These are phyloP conservation scores for Herpailurus yagouaroundi DNA, from an alignment of 2,113 vertebrate species.

Conservation along the genomic window DNA sequence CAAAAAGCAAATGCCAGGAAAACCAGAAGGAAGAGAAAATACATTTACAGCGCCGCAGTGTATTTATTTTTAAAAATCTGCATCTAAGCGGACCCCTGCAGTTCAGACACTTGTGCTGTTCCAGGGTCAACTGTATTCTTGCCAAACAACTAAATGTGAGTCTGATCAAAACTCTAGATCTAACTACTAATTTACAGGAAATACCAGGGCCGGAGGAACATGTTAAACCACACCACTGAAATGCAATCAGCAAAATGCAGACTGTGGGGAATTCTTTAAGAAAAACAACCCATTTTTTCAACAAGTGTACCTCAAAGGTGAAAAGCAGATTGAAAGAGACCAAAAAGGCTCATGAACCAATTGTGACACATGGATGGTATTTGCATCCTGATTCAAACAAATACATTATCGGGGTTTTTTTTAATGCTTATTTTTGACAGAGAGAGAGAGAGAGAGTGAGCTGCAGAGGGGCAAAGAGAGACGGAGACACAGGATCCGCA, in stretches of 20 bases:
- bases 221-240: neutral
- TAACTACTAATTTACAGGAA: slow-evolving; percentile 35
- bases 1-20: neutral
- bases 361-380: neutral
- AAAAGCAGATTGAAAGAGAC: neutral
- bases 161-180: slow-evolving; percentile 10
- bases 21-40: neutral
- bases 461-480: too few relatives aligned
- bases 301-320: neutral
- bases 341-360: neutral
- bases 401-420: neutral
- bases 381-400: neutral
- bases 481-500: too few relatives aligned
- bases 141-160: neutral
- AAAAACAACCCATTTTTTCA: neutral
- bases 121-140: neutral
- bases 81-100: neutral
- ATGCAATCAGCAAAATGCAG: neutral
- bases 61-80: neutral
- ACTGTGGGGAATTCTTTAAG: neutral
- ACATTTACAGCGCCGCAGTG: neutral
- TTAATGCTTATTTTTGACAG: too few relatives aligned
- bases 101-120: neutral
- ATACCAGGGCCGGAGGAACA: neutral
- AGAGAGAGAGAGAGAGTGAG: too few relatives aligned